Percentiles rank a stretch among this genome's conserved stretches.
phyloP scores from a whole-genome alignment of 2,113 vertebrate genomes.

The Sturnus vulgaris region DNA sequence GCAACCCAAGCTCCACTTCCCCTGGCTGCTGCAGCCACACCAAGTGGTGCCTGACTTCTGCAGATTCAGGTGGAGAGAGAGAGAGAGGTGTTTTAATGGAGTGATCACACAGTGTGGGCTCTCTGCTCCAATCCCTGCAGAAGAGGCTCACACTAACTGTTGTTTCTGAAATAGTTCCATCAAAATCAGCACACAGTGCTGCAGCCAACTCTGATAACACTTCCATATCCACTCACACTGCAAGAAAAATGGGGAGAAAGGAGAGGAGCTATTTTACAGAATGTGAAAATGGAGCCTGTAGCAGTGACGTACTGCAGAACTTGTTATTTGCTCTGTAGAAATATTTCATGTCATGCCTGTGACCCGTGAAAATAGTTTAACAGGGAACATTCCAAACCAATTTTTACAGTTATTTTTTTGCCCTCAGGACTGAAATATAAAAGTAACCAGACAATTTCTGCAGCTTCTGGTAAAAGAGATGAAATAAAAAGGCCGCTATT shows the following conservation, averaged over 20 bases:
- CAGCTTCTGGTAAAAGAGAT: not conserved
- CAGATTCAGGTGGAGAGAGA: not conserved
- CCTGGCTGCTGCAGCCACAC: not conserved
- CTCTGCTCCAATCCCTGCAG: not conserved
- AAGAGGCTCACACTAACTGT: not conserved
- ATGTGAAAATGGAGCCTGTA: conserved; percentile 4
- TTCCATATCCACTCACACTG: not conserved
- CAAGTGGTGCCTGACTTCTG: not conserved
- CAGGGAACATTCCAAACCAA: conserved; percentile 8
- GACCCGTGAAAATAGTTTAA: conserved; percentile 42
- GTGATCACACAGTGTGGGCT: not conserved
- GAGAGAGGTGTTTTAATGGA: not conserved
- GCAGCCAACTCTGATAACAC: not conserved
- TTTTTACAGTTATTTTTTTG: conserved; percentile 25
- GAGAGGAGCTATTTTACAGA: not conserved
- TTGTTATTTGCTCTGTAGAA: conserved; percentile 31
- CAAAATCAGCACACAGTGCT: not conserved
- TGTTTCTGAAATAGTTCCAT: conserved; percentile 16
- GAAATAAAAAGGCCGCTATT: conserved; percentile 14
- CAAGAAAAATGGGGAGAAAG: not conserved
- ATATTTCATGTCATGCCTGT: conserved; percentile 34
- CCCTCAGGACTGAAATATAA: not conserved
- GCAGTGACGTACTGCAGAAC: not conserved
- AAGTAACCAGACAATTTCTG: conserved; percentile 33
- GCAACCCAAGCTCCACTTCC: not conserved